Evolutionary conservation across 1,140 invertebrate genomes (phyloP), one percentile per base, ranked within the genome.

Genomic region (Trachymyrmex cornetzi): DNA sequence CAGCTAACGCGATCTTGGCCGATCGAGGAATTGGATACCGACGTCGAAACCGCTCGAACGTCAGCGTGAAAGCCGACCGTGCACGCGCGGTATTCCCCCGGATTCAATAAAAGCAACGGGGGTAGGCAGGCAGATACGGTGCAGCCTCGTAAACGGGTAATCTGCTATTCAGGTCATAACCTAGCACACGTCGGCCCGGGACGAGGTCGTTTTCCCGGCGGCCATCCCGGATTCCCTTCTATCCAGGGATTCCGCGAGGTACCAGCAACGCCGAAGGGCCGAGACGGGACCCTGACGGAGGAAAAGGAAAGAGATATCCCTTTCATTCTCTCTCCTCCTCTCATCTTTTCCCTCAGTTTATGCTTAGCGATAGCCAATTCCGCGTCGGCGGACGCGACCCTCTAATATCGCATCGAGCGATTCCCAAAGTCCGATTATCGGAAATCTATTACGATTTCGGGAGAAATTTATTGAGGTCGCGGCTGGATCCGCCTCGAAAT

Each of bases 161-260:
- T 94, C 90, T 93, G 90, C 91, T 93, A 94, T 94, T 93, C 93
- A 91, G 92, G 92, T 92, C 92, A 93, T 93, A 94, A 93, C 90
- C 89, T 77, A 89, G 87, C 86, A 89, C 86, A 86, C 67, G 71
- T 88, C 61, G 82, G 59, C 48, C 84, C 86, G 87, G 90, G 86
- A 88, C 87, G 90, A 84, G 80, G 86, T 90, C 90, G 90, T 93
- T 93, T 92, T 92, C 89, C 86, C 71, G 90, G 86, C 89, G 88
- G 88, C 90, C 89, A 92, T 91, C 90, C 89, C 84, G 66, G 86
- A 93, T 93, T 93, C 91, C 82, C 87, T 85, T 86, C 89, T 90
- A 77, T 74, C 86, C 48, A 34, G 84, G 87, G 82, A 92, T 92
- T 93, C 87, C 81, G 81, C 84, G 85, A 75, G 66, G 80, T 87